Evolutionary conservation across 2,797 vertebrate genomes (phyloP).

Genomic region (Luscinia luscinia): DNA sequence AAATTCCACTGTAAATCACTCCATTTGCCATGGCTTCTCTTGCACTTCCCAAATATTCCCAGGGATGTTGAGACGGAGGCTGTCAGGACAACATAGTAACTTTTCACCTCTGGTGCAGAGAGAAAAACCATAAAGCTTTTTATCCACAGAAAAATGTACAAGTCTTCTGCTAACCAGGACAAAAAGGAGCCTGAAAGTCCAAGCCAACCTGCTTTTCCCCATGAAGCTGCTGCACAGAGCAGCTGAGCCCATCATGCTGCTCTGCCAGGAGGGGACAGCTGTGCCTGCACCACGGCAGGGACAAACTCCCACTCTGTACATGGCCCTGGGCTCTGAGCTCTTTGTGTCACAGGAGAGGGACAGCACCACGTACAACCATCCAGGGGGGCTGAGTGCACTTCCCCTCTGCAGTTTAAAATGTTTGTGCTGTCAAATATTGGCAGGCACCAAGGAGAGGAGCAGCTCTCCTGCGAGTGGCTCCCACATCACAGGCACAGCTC

Average conservation of each 20-base stretch:
- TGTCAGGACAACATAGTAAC: fast-evolving
- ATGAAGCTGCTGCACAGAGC: not conserved
- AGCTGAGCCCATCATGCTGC: not conserved
- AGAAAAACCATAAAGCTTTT: fast-evolving
- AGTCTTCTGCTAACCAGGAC: not conserved
- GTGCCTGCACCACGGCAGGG: fast-evolving
- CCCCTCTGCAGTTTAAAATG: not conserved
- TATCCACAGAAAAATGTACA: not conserved
- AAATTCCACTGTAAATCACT: not conserved
- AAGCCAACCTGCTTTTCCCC: not conserved
- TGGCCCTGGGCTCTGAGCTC: not conserved
- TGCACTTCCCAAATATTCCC: not conserved
- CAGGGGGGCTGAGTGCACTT: fast-evolving
- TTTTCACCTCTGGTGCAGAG: not conserved
- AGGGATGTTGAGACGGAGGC: not conserved
- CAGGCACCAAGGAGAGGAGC: not conserved
- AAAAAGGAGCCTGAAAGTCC: not conserved
- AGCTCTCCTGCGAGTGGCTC: not conserved
- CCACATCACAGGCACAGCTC: fast-evolving
- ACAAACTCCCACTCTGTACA: not conserved
- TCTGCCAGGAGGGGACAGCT: not conserved
- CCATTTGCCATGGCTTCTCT: not conserved
- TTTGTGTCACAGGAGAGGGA: not conserved
- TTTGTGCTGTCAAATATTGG: fast-evolving
- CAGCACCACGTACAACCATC: fast-evolving